phyloP scores from a whole-genome alignment of 2,797 vertebrate species.

The Eutrigla gurnardus region DNA sequence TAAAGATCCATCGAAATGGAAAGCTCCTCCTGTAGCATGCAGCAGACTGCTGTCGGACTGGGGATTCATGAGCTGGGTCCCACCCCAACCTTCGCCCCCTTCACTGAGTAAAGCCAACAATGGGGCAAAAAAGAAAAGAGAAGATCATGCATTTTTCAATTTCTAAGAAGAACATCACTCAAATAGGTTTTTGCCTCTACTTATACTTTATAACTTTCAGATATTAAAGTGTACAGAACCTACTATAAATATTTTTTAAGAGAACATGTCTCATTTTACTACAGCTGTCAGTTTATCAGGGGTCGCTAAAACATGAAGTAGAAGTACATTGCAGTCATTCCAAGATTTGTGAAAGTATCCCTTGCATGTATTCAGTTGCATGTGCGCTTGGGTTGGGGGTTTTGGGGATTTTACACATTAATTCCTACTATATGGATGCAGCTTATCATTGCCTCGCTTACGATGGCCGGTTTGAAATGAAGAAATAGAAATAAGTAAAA shows the following conservation, averaged over 20 bases:
- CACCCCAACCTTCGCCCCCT: slow-evolving; percentile 63
- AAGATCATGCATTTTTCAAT: slow-evolving; percentile 84
- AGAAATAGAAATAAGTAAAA: not conserved
- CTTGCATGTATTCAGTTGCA: slow-evolving; percentile 85
- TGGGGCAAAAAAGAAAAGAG: slow-evolving; percentile 48
- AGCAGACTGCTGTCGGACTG: slow-evolving; percentile 68
- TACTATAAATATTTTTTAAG: slow-evolving; percentile 98
- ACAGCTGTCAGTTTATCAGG: slow-evolving; percentile 93
- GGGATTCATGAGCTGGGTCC: slow-evolving; percentile 74
- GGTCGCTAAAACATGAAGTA: slow-evolving; percentile 82
- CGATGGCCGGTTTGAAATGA: slow-evolving; percentile 24
- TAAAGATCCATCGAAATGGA: slow-evolving; percentile 99
- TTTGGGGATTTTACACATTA: slow-evolving; percentile 51
- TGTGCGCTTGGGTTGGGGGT: slow-evolving; percentile 72
- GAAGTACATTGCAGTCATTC: slow-evolving; percentile 86
- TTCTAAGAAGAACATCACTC: slow-evolving; percentile 87
- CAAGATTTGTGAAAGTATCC: slow-evolving; percentile 88
- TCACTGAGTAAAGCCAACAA: slow-evolving; percentile 81
- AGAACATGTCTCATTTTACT: slow-evolving; percentile 94
- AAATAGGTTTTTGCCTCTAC: slow-evolving; percentile 89
- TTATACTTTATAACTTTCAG: slow-evolving; percentile 95
- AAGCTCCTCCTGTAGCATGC: slow-evolving; percentile 95
- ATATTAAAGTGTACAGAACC: slow-evolving; percentile 92
- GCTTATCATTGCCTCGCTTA: slow-evolving; percentile 79
- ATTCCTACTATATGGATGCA: slow-evolving; percentile 79